Evolutionary conservation across 2,888 invertebrate species (phyloP).

Genomic region (Drosophila tanythrix): DNA sequence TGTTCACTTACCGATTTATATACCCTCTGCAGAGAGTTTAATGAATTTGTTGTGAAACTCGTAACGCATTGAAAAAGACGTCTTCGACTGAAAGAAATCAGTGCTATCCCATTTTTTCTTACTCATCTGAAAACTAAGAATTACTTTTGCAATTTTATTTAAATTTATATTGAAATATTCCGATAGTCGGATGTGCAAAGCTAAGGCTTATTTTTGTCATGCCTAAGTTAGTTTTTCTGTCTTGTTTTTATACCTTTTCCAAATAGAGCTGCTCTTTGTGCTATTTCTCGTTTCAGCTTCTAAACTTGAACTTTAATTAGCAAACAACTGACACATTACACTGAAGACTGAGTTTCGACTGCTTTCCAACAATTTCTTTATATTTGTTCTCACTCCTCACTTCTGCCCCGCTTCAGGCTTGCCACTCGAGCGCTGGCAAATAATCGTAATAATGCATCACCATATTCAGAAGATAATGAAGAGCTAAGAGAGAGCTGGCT

Average conservation of each 20-base stretch:
- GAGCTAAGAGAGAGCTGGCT: conserved; percentile 6
- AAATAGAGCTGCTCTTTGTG: conserved; percentile 13
- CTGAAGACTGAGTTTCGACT: neutral
- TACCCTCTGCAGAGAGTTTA: neutral
- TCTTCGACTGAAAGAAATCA: neutral
- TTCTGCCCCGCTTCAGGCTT: neutral
- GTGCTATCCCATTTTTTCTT: neutral
- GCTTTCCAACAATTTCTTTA: neutral
- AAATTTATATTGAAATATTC: no score
- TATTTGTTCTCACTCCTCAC: conserved; percentile 4
- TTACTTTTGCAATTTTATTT: neutral
- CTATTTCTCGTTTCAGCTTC: neutral
- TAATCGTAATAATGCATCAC: conserved; percentile 14
- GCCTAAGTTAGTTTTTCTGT: neutral
- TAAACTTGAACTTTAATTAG: conserved; percentile 6
- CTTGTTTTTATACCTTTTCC: neutral
- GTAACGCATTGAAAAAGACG: rapidly evolving
- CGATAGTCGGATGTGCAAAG: no score
- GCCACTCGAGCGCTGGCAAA: conserved; percentile 17
- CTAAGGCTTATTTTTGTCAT: neutral
- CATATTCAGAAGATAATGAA: conserved; percentile 24
- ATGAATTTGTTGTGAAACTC: neutral
- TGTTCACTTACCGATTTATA: neutral
- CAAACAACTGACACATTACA: conserved; percentile 16
- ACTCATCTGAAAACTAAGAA: neutral